Evolutionary conservation across 2,888 invertebrate genomes (phyloP), one percentile per base, ranked within the genome.

Genomic region (Adela reaumurella): DNA sequence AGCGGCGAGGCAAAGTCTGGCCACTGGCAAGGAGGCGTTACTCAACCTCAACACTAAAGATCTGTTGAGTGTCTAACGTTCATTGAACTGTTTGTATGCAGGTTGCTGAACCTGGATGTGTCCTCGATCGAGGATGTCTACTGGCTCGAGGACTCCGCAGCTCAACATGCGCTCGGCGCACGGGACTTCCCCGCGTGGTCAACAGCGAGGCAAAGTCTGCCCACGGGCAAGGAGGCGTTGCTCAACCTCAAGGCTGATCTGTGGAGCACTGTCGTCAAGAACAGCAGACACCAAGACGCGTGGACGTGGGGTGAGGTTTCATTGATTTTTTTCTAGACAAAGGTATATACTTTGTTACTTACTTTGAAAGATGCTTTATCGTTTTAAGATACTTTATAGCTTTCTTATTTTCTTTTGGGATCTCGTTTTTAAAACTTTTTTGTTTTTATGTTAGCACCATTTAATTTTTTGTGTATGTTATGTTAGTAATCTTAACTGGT

Each of bases 261-360:
- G 19, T 92, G 91, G 93, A 91, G 89, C 53, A 87, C 89, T 46
- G 92, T 91, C 47, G 92, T 90, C 47, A 92, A 91, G 70, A 89
- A 84, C 59, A 90, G 90, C 65, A 88, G 89, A 63, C 92, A 92
- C 61, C 90, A 91, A 64, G 92, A 92, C 77, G 92, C 92, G 46
- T 92, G 92, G 92, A 92, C 92, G 65, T 91, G 90, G 89, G 92
- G 92, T 85, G 62, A 64, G 64, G n/a, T n/a, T n/a, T n/a, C n/a
- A n/a, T n/a, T n/a, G n/a, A n/a, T n/a, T n/a, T n/a, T n/a, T n/a
- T n/a, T n/a, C n/a, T n/a, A n/a, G n/a, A n/a, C n/a, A n/a, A n/a
- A n/a, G n/a, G n/a, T n/a, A n/a, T n/a, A n/a, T n/a, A n/a, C n/a
- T n/a, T n/a, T n/a, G n/a, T n/a, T n/a, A n/a, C n/a, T n/a, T n/a